A percentile compares a stretch with the other conserved stretches of the same genome.
Conservation (phyloP, 30 jellyfish, hydroid and myxozoan genomes). For the Sanderia malayensis region DNA sequence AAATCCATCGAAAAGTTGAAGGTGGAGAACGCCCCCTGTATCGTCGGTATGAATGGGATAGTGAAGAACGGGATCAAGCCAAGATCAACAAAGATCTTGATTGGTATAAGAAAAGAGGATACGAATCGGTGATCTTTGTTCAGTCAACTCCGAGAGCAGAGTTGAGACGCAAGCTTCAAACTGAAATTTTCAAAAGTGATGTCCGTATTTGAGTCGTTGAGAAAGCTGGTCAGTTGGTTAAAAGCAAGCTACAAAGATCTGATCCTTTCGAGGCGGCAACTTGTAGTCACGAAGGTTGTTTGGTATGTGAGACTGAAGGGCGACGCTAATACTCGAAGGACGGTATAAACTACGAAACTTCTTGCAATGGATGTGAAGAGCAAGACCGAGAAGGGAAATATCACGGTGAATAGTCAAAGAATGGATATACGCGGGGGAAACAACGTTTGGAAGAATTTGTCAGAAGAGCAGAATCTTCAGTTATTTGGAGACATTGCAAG, state of each 20-base stretch:
- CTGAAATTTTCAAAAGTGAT: background rate
- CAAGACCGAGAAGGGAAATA: background rate
- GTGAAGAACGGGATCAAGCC: no score
- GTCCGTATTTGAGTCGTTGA: background rate
- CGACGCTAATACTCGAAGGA: background rate
- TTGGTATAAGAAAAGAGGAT: background rate
- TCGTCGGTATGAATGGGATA: background rate
- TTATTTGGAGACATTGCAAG: background rate
- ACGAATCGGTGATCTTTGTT: background rate
- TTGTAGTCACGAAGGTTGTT: background rate
- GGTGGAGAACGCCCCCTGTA: background rate
- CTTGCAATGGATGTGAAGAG: background rate
- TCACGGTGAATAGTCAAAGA: background rate
- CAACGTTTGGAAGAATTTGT: background rate
- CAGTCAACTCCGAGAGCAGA: background rate
- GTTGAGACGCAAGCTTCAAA: background rate
- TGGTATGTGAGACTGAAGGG: background rate
- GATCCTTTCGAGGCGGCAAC: background rate
- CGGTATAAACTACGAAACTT: background rate
- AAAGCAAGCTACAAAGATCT: background rate
- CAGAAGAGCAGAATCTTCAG: background rate
- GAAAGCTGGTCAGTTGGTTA: conserved; percentile 1
- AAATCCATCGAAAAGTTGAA: background rate
- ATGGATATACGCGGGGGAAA: background rate
- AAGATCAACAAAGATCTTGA: background rate